Evolutionary conservation across 2,888 invertebrate genomes (phyloP), one percentile per base, ranked within the genome.

Genomic region (Limenitis camilla): DNA sequence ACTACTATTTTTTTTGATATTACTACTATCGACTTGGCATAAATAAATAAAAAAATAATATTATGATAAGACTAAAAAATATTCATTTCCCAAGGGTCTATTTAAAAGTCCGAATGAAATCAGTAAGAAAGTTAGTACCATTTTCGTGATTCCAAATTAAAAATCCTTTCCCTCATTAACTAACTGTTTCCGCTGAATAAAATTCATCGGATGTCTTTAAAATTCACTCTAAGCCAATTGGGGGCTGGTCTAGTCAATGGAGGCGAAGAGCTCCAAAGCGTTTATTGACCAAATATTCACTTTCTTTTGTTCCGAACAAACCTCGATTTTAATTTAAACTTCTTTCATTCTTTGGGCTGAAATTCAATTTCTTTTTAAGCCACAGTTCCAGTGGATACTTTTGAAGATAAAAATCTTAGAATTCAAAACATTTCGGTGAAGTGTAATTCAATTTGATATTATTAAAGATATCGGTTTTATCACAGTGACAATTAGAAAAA

Each of bases 261-360:
- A 40, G 30, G 40, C 35, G 30, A 44, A 40, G 27, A 42, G 28
- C 40, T 41, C 28, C 40, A 36, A 53, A 44, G 36, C 40, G 49
- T 49, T 36, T 53, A 41, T 49, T 45, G 53, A 49, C 36, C 45
- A 53, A 45, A 53, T 49, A 53, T 49, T 49, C 45, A 45, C 44
- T 53, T 45, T 49, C 41, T 49, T 46, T 53, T 50, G 29, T 33
- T 36, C 40, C 30, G 41, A 49, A 38, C 28, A 29, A 41, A 40
- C 38, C 53, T 40, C 35, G 45, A 49, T 49, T 53, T 53, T 45
- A 40, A 53, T 53, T 53, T 53, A 42, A 39, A 42, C 39, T 50
- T 46, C 42, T 46, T 46, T 38, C 38, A 30, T 31, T 40, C 28
- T 39, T 50, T 31, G 27, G 10, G 10, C 36, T 44, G 10, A 44